Evolutionary conservation across 2,888 invertebrate genomes (phyloP), one percentile per base, ranked within the genome.

Genomic region (Busseola fusca): DNA sequence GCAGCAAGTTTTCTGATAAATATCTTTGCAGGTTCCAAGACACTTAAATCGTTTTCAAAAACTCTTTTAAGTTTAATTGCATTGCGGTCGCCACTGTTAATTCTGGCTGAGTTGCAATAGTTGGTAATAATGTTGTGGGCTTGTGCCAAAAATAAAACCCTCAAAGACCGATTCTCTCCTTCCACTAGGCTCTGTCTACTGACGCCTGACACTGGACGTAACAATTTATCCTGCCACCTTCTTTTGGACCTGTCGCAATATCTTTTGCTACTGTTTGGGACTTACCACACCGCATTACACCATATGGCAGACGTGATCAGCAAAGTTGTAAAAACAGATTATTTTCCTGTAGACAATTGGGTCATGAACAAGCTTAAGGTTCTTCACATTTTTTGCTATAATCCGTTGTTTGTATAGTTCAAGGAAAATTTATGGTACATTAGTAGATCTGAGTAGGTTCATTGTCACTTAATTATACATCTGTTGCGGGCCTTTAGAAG

Each of bases 371-470:
- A 56, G 12, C n/a, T 9, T 25, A 40, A 45, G 30, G 45, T 76
- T 56, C 54, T 40, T 30, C 37, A n/a, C 0, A 42, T 64, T 64
- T 74, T 72, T 27, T 10, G 9, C 16, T 30, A 40, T 3, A 21
- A 56, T 30, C 37, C 40, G 54, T 76, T 30, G 40, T 10, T 69
- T 34, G 45, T 40, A 76, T 76, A 76, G 57, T 69, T 69, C 76
- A 72, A 76, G 72, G 54, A 42, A 76, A 76, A 57, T 48, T 10
- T 0, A 56, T 56, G 40, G 40, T 48, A 25, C 27, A 69, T 72
- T 69, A 50, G n/a, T 57, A 27, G 7, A 70, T 25, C 56, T 70
- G 10, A 57, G 37, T 69, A 76, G 16, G 34, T 42, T 57, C 57
- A 69, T 18, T 69, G 56, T 57, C 76, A 76, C 3, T 25, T 56